These are phyloP conservation scores for Blastomussa wellsi DNA, from an alignment of 92 coral and sea anemone genomes.

Conservation along the genomic window DNA sequence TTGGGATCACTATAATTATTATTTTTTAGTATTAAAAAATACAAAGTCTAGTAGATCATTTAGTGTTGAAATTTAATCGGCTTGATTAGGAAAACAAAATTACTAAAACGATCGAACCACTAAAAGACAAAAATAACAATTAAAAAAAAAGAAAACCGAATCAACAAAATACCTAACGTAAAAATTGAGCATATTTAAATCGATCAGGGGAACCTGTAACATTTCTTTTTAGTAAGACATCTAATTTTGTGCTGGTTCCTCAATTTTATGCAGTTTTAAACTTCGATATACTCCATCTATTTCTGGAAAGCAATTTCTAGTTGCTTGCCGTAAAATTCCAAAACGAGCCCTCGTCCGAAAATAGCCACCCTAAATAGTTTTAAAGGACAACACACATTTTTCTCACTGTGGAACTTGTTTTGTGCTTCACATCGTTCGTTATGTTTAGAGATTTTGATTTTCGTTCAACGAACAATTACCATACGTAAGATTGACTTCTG, in stretches of 20 bases:
- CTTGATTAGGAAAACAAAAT: not conserved
- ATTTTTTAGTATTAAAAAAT: conserved; percentile 1
- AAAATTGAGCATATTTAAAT: not conserved
- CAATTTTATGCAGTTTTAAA: not conserved
- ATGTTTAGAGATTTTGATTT: not conserved
- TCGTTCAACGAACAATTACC: not conserved
- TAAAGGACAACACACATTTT: not conserved
- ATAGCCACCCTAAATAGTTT: not conserved
- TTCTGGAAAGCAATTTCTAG: not conserved
- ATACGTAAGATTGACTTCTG: no score
- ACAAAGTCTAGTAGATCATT: not conserved
- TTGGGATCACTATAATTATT: not conserved
- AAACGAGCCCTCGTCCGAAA: not conserved
- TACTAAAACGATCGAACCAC: not conserved
- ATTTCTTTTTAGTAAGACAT: not conserved
- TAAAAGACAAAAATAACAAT: not conserved
- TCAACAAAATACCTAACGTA: not conserved
- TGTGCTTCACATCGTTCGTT: not conserved
- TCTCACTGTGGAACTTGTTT: not conserved
- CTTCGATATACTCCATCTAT: not conserved
- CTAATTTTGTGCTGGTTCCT: not conserved
- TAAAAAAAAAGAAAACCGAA: not conserved
- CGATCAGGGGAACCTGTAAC: not conserved
- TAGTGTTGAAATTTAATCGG: not conserved
- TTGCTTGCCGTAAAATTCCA: not conserved